These are phyloP conservation scores for Matsumyia berberina DNA, from an alignment of 2,888 invertebrate species.

Conservation along the genomic window DNA sequence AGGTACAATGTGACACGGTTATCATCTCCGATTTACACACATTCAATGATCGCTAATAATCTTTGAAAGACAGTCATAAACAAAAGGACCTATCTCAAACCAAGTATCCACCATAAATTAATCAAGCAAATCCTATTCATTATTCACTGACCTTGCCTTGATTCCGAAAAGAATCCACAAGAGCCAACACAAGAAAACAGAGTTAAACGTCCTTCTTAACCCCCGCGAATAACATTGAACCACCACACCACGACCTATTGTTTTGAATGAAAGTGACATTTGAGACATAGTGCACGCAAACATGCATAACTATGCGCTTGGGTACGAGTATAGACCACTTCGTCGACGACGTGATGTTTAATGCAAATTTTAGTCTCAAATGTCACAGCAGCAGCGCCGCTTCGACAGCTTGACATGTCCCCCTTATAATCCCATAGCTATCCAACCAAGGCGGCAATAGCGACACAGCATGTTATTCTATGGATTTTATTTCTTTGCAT, in stretches of 20 bases:
- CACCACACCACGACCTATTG: constrained; percentile 53
- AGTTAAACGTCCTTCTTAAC: constrained; percentile 35
- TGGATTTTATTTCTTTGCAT: constrained; percentile 37
- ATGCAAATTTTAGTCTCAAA: constrained; percentile 65
- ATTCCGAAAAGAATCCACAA: background rate
- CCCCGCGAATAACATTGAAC: constrained; percentile 47
- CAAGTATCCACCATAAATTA: too few species aligned
- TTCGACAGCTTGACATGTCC: constrained; percentile 70
- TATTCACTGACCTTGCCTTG: constrained; percentile 33
- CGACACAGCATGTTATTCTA: constrained; percentile 31
- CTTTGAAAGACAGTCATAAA: too few species aligned
- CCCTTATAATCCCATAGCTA: constrained; percentile 20
- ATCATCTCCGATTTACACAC: too few species aligned
- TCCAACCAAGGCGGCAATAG: constrained; percentile 17
- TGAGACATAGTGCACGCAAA: constrained; percentile 34
- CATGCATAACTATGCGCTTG: constrained; percentile 32
- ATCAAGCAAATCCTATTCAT: background rate
- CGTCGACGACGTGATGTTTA: constrained; percentile 41
- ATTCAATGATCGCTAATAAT: too few species aligned
- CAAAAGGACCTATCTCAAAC: too few species aligned
- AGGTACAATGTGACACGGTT: background rate
- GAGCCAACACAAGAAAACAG: constrained; percentile 8
- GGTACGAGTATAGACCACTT: background rate
- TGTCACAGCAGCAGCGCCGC: constrained; percentile 67
- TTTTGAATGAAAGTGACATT: constrained; percentile 62